Base-by-base conservation (phyloP, 2,113 vertebrate genomes). In the Podocnemis expansa region DNA sequence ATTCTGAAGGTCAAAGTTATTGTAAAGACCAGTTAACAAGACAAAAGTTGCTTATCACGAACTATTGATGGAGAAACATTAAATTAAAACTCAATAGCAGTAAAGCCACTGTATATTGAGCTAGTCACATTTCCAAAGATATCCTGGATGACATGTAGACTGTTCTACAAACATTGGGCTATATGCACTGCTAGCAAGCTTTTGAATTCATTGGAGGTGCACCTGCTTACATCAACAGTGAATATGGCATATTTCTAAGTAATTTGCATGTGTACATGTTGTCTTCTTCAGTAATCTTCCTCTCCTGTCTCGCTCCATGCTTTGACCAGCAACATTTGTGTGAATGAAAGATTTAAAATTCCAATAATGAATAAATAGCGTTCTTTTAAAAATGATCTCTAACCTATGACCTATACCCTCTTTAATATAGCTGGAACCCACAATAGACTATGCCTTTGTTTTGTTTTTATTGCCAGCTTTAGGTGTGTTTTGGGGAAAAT, bases 401-500 rank as follows among this genome's bases (percentile, higher is more conserved):
- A 80, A 84, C 54, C 31, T 84, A 54, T 82, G 25, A 56, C 79
- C 31, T 3, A 0, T 78, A 11, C 75, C 90, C 91, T 73, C 41
- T 90, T 89, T 80, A 75, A 27, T 45, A 43, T 84, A 58, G 84
- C 43, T 43, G 45, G 80, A 92, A 41, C 56, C 84, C 43, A 90
- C 34, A 95, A 67, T 76, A 90, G 4, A 22, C 70, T 93, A 47
- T 93, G 45, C 82, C 70, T 85, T 58, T 91, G 88, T 41, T 70
- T 41, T 22, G 80, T 49, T 11, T 11, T 91, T 95, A 78, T 38
- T 84, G 79, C 43, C 89, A 75, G 58, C 31, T 54, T 41, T 58
- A 89, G 41, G 75, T 38, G 88, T 43, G 92, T 92, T 54, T 58
- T 38, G n/a, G 88, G 21, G 63, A 84, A 93, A 95, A 60, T 81